Evolutionary conservation across 1,140 invertebrate species (phyloP).

Genomic region (Brachionus rubens): DNA sequence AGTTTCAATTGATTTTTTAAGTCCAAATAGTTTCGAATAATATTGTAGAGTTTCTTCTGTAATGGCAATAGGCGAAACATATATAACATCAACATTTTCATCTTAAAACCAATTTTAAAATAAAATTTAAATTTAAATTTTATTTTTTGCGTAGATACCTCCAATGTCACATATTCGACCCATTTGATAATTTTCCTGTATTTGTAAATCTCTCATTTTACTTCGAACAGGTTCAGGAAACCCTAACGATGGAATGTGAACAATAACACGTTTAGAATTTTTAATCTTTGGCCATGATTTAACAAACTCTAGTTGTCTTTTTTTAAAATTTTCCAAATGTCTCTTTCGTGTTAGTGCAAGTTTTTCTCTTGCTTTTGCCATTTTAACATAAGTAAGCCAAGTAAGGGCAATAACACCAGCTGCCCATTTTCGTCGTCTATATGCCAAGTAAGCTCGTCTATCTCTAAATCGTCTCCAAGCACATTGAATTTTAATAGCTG

Average conservation of each 20-base stretch:
- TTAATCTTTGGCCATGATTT: slow-evolving; percentile 56
- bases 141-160: background rate
- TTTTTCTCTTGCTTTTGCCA: slow-evolving; percentile 54
- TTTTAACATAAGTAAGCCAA: slow-evolving; percentile 60
- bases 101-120: slow-evolving; percentile 51
- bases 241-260: slow-evolving; percentile 60
- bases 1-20: slow-evolving; percentile 55
- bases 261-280: slow-evolving; percentile 53
- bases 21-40: slow-evolving; percentile 57
- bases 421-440: slow-evolving; percentile 58
- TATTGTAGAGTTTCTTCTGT: slow-evolving; percentile 61
- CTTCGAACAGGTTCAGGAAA: slow-evolving; percentile 53
- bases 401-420: slow-evolving; percentile 60
- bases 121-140: background rate
- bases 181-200: slow-evolving; percentile 59
- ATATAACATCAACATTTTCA: slow-evolving; percentile 61
- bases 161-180: slow-evolving; percentile 58
- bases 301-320: slow-evolving; percentile 49
- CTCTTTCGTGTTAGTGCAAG: slow-evolving; percentile 52
- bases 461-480: slow-evolving; percentile 55
- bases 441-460: slow-evolving; percentile 56
- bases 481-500: slow-evolving; percentile 56
- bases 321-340: slow-evolving; percentile 51
- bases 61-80: slow-evolving; percentile 57
- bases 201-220: slow-evolving; percentile 55